Base-by-base conservation (phyloP, 2,113 vertebrate species). In the Cyanoramphus novaezelandiae region DNA sequence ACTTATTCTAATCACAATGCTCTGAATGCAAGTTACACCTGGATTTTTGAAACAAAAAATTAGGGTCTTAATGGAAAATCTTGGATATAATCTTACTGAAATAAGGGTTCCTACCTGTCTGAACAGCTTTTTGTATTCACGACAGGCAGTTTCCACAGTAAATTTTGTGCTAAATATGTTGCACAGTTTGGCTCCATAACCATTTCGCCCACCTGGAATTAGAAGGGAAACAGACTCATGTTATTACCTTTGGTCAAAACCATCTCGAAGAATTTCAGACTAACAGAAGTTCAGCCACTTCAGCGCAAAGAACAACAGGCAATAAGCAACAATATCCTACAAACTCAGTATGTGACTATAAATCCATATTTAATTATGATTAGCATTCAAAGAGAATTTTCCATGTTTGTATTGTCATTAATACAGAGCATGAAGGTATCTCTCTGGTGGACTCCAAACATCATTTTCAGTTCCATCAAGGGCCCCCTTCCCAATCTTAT, bases 141-240 rank as follows among this genome's bases (percentile, higher is more conserved):
- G 98, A 93, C 99, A 99, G n/a, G 99, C 98, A 19, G 99, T 99
- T 98, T 99, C 99, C 60, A 99, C 99, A 8, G 99, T 99, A 98
- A 99, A 99, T 97, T 98, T 99, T 60, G 86, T 99, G 97, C 99
- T 99, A 91, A 99, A 99, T 97, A 99, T 99, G 80, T 99, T 99
- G 98, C 99, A 99, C 59, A 99, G 97, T 97, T 99, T 99, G 62
- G 99, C 99, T 95, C 99, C 99, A n/a, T 99, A 99, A 91, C 99
- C 99, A 97, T 99, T 99, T 95, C 99, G 98, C 33, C 99, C 99
- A 98, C 99, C 99, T 99, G 78, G 52, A 88, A 82, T 90, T 19
- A 86, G 44, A 65, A 82, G 28, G 35, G 90, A 79, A 57, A 28
- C 23, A 87, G 78, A 50, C 9, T 43, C 10, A 5, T 57, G 77